phyloP scores from a whole-genome alignment of 1,140 invertebrate species.

The Saccostrea cuccullata region DNA sequence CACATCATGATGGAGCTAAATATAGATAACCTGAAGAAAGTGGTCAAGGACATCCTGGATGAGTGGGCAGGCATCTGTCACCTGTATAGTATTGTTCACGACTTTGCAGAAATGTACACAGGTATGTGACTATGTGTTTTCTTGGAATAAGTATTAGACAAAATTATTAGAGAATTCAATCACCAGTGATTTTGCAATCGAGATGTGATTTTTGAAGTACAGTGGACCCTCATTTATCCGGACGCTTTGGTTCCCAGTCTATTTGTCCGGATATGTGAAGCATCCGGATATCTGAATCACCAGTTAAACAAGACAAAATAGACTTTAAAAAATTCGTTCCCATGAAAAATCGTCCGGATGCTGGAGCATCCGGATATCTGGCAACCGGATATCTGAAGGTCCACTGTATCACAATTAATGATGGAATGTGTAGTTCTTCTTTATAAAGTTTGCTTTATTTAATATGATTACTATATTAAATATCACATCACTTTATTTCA shows the following conservation, averaged over 20 bases:
- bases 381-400: too few species aligned
- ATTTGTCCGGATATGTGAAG: too few species aligned
- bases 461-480: not conserved
- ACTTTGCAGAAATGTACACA: conserved; percentile 83
- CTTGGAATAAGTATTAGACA: too few species aligned
- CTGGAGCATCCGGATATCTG: too few species aligned
- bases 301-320: too few species aligned
- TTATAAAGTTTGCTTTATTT: not conserved
- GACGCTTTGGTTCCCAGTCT: too few species aligned
- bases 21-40: conserved; percentile 84
- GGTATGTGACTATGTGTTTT: conserved; percentile 58
- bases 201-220: not conserved
- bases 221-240: too few species aligned
- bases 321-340: too few species aligned
- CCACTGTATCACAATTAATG: too few species aligned
- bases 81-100: conserved; percentile 90
- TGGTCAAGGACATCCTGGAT: conserved; percentile 89
- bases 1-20: conserved; percentile 93
- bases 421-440: too few species aligned
- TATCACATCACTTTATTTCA: conserved; percentile 45
- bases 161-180: not conserved
- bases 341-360: too few species aligned
- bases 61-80: conserved; percentile 96
- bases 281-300: too few species aligned
- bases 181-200: not conserved